These are phyloP conservation scores for Castor canadensis DNA, from an alignment of 2,113 vertebrate species.

Conservation along the genomic window DNA sequence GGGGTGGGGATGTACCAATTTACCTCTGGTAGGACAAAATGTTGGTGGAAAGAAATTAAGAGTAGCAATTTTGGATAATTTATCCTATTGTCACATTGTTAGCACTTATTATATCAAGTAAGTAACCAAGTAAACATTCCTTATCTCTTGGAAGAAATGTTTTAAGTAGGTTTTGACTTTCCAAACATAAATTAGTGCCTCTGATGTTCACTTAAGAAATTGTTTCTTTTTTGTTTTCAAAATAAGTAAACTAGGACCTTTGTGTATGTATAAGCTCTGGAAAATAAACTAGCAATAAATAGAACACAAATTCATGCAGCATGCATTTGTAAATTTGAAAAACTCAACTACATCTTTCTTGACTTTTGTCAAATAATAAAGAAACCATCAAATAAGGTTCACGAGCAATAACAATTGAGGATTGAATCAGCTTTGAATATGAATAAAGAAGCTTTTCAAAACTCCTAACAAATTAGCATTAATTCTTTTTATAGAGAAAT, in stretches of 20 bases:
- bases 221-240: neutral
- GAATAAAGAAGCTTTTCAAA: conserved; percentile 27
- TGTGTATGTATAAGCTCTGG: neutral
- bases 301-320: neutral
- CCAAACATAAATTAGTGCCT: neutral
- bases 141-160: neutral
- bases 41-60: neutral
- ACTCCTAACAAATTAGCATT: neutral
- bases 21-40: neutral
- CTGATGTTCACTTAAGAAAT: neutral
- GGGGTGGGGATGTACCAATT: neutral
- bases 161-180: neutral
- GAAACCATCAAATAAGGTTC: conserved; percentile 13
- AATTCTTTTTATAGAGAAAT: conserved; percentile 14
- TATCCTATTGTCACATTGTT: neutral
- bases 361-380: conserved; percentile 42
- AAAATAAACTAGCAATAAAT: conserved; percentile 47
- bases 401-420: neutral
- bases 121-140: neutral
- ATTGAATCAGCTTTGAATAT: neutral
- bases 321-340: neutral
- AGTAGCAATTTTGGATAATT: neutral
- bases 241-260: neutral
- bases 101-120: neutral
- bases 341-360: conserved; percentile 16